Evolutionary conservation across 2,797 vertebrate species (phyloP).

Genomic region (Cirrhinus mrigala): DNA sequence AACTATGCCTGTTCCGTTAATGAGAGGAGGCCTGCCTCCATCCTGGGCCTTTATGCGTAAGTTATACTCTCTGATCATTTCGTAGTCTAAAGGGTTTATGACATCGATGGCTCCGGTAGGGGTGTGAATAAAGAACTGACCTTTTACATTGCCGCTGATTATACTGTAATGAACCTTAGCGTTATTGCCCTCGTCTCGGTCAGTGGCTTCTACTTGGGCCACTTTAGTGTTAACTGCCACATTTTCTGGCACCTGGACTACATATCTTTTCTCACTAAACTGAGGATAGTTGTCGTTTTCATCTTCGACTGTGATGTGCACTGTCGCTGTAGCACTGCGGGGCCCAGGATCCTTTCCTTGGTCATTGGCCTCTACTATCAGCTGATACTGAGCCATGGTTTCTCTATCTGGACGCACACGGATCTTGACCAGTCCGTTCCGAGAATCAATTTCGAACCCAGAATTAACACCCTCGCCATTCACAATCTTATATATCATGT

Average conservation of each 20-base stretch:
- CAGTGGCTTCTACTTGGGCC: conserved; percentile 90
- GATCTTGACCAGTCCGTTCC: conserved; percentile 90
- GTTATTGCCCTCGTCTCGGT: conserved; percentile 91
- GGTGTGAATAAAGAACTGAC: conserved; percentile 96
- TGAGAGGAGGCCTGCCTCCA: conserved; percentile 92
- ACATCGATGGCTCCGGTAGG: conserved; percentile 91
- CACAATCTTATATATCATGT: conserved; percentile 94
- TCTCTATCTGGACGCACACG: conserved; percentile 89
- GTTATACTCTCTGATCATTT: conserved; percentile 91
- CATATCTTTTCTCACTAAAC: conserved; percentile 92
- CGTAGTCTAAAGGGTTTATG: conserved; percentile 94
- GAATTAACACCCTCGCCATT: conserved; percentile 79
- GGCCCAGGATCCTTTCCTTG: conserved; percentile 93
- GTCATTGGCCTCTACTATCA: conserved; percentile 95
- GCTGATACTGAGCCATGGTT: conserved; percentile 82
- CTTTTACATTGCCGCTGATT: conserved; percentile 93
- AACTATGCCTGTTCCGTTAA: conserved; percentile 93
- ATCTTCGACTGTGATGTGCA: conserved; percentile 91
- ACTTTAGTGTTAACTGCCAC: conserved; percentile 88
- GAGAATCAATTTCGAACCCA: conserved; percentile 90
- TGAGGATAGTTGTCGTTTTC: conserved; percentile 98
- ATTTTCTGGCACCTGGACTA: conserved; percentile 90
- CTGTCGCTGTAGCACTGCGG: conserved; percentile 88
- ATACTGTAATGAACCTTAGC: conserved; percentile 96
- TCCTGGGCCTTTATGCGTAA: conserved; percentile 96